A percentile compares a stretch with the other conserved stretches of the same genome.
phyloP scores from a whole-genome alignment of 1,140 invertebrate species.

The Pentalonia nigronervosa region DNA sequence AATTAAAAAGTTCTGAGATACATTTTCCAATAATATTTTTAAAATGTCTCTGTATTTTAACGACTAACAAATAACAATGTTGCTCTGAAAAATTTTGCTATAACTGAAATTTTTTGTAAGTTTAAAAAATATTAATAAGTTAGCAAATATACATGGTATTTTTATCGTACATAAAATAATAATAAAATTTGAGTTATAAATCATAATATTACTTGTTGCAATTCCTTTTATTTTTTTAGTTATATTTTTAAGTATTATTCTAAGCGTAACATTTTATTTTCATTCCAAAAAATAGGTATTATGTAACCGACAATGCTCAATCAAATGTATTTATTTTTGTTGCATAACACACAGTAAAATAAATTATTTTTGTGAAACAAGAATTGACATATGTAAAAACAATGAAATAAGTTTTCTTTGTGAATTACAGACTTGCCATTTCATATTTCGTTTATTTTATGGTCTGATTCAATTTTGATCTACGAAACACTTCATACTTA shows the following conservation, averaged over 20 bases:
- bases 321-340: background rate
- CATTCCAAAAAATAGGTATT: background rate
- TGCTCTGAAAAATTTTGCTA: background rate
- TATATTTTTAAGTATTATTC: background rate
- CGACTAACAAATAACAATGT: background rate
- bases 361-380: background rate
- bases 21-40: background rate
- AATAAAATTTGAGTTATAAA: background rate
- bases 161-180: background rate
- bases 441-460: constrained; percentile 1
- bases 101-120: background rate
- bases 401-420: background rate
- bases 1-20: background rate
- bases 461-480: background rate
- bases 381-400: background rate
- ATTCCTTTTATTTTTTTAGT: background rate
- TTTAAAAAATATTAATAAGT: background rate
- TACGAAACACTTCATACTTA: background rate
- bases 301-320: background rate
- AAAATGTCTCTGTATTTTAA: background rate
- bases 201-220: background rate
- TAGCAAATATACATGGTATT: background rate
- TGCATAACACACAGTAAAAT: background rate
- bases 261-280: background rate
- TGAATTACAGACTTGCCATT: background rate